phyloP scores from a whole-genome alignment of 2,888 invertebrate species.

The Xanthostigma xanthostigma region DNA sequence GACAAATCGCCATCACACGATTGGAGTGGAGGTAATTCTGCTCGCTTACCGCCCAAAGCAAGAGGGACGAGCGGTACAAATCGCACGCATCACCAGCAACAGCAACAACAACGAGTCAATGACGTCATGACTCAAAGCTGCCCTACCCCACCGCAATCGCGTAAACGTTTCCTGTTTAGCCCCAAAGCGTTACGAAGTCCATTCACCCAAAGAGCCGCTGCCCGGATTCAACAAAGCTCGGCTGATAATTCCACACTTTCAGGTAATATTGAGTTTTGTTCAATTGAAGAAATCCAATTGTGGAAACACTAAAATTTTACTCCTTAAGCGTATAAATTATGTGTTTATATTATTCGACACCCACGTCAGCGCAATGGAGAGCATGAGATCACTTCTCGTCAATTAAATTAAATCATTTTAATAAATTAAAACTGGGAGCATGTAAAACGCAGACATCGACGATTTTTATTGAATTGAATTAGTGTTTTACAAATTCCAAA shows the following conservation, averaged over 20 bases:
- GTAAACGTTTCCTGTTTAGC: constrained; percentile 69
- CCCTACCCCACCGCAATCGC: constrained; percentile 62
- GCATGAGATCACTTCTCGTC: no score
- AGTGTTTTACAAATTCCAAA: no score
- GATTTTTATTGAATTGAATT: no score
- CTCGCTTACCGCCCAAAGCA: constrained; percentile 16
- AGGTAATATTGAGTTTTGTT: constrained; percentile 34
- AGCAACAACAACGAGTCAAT: constrained; percentile 13
- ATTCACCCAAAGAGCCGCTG: constrained; percentile 40
- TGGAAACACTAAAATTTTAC: neutral
- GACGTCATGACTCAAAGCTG: constrained; percentile 57
- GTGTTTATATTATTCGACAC: no score
- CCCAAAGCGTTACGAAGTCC: constrained; percentile 67
- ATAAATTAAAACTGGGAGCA: no score
- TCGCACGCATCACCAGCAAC: constrained; percentile 26
- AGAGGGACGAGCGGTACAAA: constrained; percentile 46
- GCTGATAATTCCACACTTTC: constrained; percentile 52
- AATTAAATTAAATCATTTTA: no score
- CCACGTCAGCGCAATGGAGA: no score
- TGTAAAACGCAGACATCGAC: no score
- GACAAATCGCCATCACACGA: neutral
- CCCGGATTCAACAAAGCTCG: constrained; percentile 22
- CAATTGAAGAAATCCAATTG: neutral
- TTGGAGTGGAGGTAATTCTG: neutral
- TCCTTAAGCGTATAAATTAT: no score